Base-by-base conservation (phyloP, 1,140 invertebrate genomes). In the Pogonomyrmex barbatus region DNA sequence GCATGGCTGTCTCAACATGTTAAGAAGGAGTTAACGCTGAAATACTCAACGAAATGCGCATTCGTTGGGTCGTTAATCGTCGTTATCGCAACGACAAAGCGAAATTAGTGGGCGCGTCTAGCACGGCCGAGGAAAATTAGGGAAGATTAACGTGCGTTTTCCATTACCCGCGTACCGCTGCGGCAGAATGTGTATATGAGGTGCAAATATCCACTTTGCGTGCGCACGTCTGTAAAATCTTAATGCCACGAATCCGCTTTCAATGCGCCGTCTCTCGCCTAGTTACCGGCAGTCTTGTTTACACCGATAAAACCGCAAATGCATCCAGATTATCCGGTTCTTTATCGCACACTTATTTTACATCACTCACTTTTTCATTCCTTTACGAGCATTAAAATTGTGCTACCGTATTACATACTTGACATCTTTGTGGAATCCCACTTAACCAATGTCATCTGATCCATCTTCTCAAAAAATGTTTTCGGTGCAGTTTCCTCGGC, bases 291-390 rank as follows among this genome's bases (percentile, higher is more conserved):
- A 54, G 3, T 58, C 87, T 82, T 77, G 73, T 88, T 89, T 68
- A 86, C 81, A 85, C 86, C 56, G 67, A 78, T 68, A 71, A 89
- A 50, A 62, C 42, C 42, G 33, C 78, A 36, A 24, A 77, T 60
- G 77, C 77, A 83, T 87, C 84, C 65, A 73, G 79, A 89, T 90
- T 87, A 89, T 90, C 88, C 79, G 78, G 73, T 89, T 89, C 71
- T 85, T 87, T 87, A 87, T 87, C 71, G 78, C 86, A 45, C 52
- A 30, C 42, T 77, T 89, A 86, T 82, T 77, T 88, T 71, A 86
- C 70, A 88, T 82, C 70, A 70, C 68, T 75, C 17, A 47, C 42
- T 50, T 83, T 75, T 83, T 83, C 42, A 60, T 14, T 10, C 52
- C 4, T 4, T 12, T 30, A 47, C 2, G 58, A 45, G 36, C 10